phyloP scores from a whole-genome alignment of 2,888 invertebrate genomes.

The Parascotia fuliginaria region DNA sequence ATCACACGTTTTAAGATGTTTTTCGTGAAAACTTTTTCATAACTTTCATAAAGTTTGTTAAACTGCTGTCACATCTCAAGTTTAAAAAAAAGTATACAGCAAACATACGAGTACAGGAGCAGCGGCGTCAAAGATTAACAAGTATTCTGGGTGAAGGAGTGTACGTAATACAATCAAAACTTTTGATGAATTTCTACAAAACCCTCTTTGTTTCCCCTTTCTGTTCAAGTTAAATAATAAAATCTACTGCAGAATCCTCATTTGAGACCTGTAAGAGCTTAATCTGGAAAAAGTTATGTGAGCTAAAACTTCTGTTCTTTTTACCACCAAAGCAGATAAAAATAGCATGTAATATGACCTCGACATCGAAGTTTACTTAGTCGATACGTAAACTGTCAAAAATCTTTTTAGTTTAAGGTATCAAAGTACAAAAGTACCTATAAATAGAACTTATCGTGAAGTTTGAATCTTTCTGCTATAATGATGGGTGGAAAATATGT shows the following conservation, averaged over 20 bases:
- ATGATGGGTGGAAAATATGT: neutral
- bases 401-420: conserved; percentile 15
- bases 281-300: conserved; percentile 46
- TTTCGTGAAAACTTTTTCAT: neutral
- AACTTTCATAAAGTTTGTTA: conserved; percentile 37
- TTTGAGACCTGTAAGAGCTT: conserved; percentile 57
- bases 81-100: conserved; percentile 53
- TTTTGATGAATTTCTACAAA: conserved; percentile 82
- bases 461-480: neutral
- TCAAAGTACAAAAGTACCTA: neutral
- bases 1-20: neutral
- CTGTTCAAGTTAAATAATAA: conserved; percentile 76
- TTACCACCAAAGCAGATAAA: conserved; percentile 24
- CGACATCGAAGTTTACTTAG: conserved; percentile 33
- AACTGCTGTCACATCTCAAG: conserved; percentile 43
- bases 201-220: conserved; percentile 81
- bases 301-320: conserved; percentile 31
- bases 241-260: conserved; percentile 63
- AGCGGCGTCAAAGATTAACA: conserved; percentile 70
- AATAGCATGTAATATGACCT: conserved; percentile 22
- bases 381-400: conserved; percentile 29
- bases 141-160: conserved; percentile 63
- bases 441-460: neutral
- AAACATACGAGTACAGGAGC: too few species aligned
- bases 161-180: conserved; percentile 82